Evolutionary conservation across 2,888 invertebrate genomes (phyloP), one percentile per base, ranked within the genome.

Genomic region (Polia nebulosa): DNA sequence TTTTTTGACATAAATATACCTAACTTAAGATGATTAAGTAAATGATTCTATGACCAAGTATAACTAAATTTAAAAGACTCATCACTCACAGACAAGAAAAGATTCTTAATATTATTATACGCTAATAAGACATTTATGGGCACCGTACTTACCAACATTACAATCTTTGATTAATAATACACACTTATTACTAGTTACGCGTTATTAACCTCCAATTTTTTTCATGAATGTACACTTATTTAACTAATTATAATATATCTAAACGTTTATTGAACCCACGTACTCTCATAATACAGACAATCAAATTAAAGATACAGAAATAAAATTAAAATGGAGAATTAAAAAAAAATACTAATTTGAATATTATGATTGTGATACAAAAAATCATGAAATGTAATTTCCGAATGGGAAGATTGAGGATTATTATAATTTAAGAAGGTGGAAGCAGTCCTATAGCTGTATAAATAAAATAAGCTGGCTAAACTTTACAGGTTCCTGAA

Each of bases 101-200:
- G 8, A 27, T 29, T 51, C 29, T 29, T 29, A 51, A 51, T 13
- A 20, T 0, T 51, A 9, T 29, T 29, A 9, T 51, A 51, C 6
- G 9, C 52, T 52, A 52, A 20, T 32, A 32, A 32, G 32, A 52
- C 32, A 49, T 52, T 20, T 32, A 32, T 52, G 52, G 52, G 52
- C 20, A 32, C 52, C 52, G 51, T 32, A 32, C 52, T 49, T 27
- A 17, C 3, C 17, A 9, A 49, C 49, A 27, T 27, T 27, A 29
- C 9, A 49, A 29, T 29, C 29, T 41, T 39, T 29, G 29, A 58
- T 22, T 61, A 13, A 41, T 6, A 39, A 41, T 3, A 41, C 11
- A n/a, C 8, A 29, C 17, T 27, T 57, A 56, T 25, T 13, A 20
- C 45, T 22, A 11, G 27, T 6, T 27, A 27, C 8, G 3, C 25